phyloP scores from a whole-genome alignment of 2,797 vertebrate species.

The Rousettus madagascariensis region DNA sequence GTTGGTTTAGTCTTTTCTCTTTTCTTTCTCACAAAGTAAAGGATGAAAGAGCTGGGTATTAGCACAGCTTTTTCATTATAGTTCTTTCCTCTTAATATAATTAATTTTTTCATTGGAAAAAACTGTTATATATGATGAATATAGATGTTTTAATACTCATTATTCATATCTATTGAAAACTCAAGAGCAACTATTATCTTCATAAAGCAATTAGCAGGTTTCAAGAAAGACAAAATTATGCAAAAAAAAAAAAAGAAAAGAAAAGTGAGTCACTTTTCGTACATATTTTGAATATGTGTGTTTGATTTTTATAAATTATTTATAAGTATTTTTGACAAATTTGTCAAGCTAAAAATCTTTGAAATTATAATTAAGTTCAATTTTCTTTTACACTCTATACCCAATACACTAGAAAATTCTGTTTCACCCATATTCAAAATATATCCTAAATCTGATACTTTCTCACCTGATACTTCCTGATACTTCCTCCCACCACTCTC shows the following conservation, averaged over 20 bases:
- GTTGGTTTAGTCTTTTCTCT: not conserved
- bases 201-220: not conserved
- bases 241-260: not conserved
- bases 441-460: not conserved
- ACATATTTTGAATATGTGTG: not conserved
- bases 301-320: not conserved
- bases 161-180: not conserved
- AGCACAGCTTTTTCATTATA: not conserved
- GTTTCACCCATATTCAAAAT: not conserved
- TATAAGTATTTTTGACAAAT: not conserved
- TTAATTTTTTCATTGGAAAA: not conserved
- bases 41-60: not conserved
- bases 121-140: not conserved
- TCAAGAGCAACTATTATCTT: not conserved
- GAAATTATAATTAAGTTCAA: not conserved
- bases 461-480: not conserved
- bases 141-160: not conserved
- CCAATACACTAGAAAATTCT: not conserved
- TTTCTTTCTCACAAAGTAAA: not conserved
- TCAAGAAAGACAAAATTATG: not conserved
- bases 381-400: not conserved
- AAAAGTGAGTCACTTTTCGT: not conserved
- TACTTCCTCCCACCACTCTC: too few relatives aligned
- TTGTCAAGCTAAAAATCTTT: not conserved
- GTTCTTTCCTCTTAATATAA: not conserved